Percentiles rank a stretch among this genome's conserved stretches.
These are phyloP conservation scores for Yasuhikotakia modesta DNA, from an alignment of 2,797 vertebrate genomes.

Conservation along the genomic window DNA sequence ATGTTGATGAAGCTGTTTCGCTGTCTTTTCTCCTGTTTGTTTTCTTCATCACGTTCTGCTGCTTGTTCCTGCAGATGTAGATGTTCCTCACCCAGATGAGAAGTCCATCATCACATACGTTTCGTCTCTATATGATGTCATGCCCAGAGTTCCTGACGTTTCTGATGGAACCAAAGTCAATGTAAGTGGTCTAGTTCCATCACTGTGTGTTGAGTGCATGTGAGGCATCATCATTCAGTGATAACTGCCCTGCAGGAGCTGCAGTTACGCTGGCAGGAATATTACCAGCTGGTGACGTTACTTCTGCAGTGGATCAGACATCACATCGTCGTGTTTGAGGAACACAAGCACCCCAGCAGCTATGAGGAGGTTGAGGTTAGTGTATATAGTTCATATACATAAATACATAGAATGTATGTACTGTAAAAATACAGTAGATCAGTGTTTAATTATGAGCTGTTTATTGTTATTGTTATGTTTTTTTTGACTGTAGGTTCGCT, in stretches of 20 bases:
- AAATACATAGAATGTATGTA: too few relatives aligned
- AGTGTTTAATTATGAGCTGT: not conserved
- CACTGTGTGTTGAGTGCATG: not conserved
- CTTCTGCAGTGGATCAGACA: conserved; percentile 92
- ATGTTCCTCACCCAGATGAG: conserved; percentile 90
- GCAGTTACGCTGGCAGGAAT: conserved; percentile 94
- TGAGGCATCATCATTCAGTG: not conserved
- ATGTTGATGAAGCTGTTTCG: too few relatives aligned
- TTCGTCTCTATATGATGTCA: conserved; percentile 91
- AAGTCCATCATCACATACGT: conserved; percentile 98
- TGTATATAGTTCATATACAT: not conserved
- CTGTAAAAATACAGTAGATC: too few relatives aligned
- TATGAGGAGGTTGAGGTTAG: conserved; percentile 92
- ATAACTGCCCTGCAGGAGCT: conserved; percentile 73
- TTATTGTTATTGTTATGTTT: not conserved
- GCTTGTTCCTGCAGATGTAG: conserved; percentile 80
- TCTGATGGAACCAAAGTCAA: conserved; percentile 89
- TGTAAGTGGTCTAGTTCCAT: conserved; percentile 70
- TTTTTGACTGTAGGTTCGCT: conserved; percentile 79
- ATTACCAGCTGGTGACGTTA: conserved; percentile 88
- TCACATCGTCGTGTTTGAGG: conserved; percentile 86
- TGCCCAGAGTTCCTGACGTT: conserved; percentile 89
- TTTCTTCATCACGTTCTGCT: not conserved
- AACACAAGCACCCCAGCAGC: conserved; percentile 86
- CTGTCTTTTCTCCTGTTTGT: too few relatives aligned